Percentiles rank a stretch among this genome's conserved stretches.
phyloP scores from a whole-genome alignment of 1,140 invertebrate genomes.

The Lerema accius region DNA sequence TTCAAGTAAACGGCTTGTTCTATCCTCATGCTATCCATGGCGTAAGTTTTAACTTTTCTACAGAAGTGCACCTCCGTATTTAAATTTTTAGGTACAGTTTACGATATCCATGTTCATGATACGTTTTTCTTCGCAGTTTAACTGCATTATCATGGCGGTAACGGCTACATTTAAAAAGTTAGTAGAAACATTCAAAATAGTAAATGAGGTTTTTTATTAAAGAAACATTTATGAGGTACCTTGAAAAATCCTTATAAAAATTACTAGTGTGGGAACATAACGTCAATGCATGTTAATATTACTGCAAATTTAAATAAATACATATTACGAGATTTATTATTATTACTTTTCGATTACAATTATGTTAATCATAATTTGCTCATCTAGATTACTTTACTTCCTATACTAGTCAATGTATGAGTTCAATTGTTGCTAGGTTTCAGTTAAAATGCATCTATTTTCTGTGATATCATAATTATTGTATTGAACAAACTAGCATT shows the following conservation, averaged over 20 bases:
- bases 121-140: no score
- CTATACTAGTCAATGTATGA: slow-evolving; percentile 66
- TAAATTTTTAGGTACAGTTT: not conserved
- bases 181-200: no score
- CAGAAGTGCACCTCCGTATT: no score
- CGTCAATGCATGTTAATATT: not conserved
- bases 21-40: not conserved
- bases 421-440: slow-evolving; percentile 49
- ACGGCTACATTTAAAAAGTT: no score
- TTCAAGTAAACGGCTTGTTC: not conserved
- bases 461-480: slow-evolving; percentile 69
- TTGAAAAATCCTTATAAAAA: no score
- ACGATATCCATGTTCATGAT: no score
- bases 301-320: slow-evolving; percentile 1
- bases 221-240: no score
- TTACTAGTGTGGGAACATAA: no score
- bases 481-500: slow-evolving; percentile 60
- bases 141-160: no score
- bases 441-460: slow-evolving; percentile 51
- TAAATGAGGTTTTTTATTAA: no score
- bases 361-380: slow-evolving; percentile 44
- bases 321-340: not conserved
- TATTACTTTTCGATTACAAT: not conserved
- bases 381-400: slow-evolving; percentile 50
- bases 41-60: slow-evolving; percentile 19